Conservation (phyloP, 2,113 vertebrate species). For the Mola mola region DNA sequence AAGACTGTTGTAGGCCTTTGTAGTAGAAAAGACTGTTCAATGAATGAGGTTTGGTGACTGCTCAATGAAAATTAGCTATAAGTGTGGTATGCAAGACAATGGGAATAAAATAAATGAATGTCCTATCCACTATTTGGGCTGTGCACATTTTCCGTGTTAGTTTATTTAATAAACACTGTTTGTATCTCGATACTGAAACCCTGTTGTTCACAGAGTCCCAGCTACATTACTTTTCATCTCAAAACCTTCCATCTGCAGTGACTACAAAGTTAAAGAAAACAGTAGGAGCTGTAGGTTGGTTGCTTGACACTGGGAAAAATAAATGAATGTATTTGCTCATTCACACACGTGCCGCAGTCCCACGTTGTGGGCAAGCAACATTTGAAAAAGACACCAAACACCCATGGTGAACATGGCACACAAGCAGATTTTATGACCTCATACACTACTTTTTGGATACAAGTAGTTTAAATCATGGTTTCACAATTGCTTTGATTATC, state of each 20-base stretch:
- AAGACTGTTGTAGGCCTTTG: background rate
- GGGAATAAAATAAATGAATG: background rate
- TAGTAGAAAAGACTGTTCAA: no score
- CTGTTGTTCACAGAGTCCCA: background rate
- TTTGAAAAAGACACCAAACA: slow-evolving; percentile 18
- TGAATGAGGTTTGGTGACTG: no score
- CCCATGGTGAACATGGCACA: background rate
- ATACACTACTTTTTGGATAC: background rate
- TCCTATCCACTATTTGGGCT: background rate
- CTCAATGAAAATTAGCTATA: no score
- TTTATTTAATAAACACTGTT: background rate
- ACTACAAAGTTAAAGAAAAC: slow-evolving; percentile 53
- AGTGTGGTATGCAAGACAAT: background rate
- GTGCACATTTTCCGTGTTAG: background rate
- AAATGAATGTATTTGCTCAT: slow-evolving; percentile 57
- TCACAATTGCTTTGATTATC: background rate
- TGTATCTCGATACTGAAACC: slow-evolving; percentile 1
- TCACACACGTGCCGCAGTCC: slow-evolving; percentile 53
- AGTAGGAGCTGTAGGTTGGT: slow-evolving; percentile 35
- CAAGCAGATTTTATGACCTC: background rate
- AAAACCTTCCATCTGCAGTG: slow-evolving; percentile 27
- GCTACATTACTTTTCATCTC: slow-evolving; percentile 3
- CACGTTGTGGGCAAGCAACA: slow-evolving; percentile 36
- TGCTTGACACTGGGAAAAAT: slow-evolving; percentile 59
- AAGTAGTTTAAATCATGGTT: background rate